phyloP scores from a whole-genome alignment of 2,888 invertebrate genomes.

The Torymus auratus region DNA sequence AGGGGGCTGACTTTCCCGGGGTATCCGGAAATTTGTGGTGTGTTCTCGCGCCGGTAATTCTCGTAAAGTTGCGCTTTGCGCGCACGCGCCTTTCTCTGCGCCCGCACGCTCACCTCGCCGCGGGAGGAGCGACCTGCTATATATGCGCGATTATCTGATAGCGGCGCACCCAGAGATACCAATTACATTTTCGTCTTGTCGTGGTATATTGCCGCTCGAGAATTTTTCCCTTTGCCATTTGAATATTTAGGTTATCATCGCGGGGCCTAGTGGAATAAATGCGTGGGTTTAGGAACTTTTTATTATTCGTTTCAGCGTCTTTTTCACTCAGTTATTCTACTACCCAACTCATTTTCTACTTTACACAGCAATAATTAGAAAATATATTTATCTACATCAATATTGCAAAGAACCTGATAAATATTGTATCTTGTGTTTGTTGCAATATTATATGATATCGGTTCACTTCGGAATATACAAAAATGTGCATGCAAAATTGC shows the following conservation, averaged over 20 bases:
- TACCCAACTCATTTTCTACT: no score
- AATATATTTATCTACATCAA: no score
- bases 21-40: constrained; percentile 60
- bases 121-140: no score
- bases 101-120: not conserved
- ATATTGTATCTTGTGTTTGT: no score
- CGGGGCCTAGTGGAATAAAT: not conserved
- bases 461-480: no score
- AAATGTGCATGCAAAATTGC: no score
- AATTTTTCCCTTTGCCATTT: constrained; percentile 4
- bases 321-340: no score
- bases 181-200: constrained; percentile 29
- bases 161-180: constrained; percentile 6
- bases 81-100: constrained; percentile 19
- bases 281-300: no score
- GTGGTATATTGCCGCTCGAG: constrained; percentile 10
- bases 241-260: constrained; percentile 13
- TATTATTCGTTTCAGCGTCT: no score
- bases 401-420: no score
- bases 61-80: constrained; percentile 56
- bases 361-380: no score
- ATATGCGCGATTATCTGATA: constrained; percentile 31
- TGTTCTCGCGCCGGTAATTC: constrained; percentile 52
- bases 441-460: no score
- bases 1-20: constrained; percentile 46